Conservation (phyloP, 1,140 invertebrate species). For the Acyrthosiphon pisum region DNA sequence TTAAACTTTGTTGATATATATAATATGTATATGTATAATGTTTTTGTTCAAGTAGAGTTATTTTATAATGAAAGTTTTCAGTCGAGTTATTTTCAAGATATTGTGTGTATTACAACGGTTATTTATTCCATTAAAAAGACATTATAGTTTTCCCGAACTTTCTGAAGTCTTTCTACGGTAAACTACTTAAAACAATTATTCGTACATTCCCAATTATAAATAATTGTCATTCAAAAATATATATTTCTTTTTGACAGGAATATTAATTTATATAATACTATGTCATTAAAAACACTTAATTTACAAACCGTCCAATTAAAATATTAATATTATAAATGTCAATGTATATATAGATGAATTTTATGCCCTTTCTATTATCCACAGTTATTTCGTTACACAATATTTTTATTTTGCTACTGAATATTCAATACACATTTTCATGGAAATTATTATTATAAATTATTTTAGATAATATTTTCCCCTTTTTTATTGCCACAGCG, state of each 20-base stretch:
- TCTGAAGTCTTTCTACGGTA: neutral
- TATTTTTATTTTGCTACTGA: neutral
- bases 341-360: neutral
- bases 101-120: neutral
- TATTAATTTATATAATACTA: neutral
- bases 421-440: neutral
- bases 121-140: conserved; percentile 10
- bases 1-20: neutral
- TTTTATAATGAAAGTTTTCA: conserved; percentile 24
- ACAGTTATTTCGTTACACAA: neutral
- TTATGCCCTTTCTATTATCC: neutral
- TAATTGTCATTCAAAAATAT: conserved; percentile 16
- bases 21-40: neutral
- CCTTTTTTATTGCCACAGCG: neutral
- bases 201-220: neutral
- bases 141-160: neutral
- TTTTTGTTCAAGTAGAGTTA: neutral
- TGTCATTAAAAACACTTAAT: neutral
- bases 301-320: neutral
- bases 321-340: neutral
- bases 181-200: neutral
- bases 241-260: neutral
- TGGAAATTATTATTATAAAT: neutral
- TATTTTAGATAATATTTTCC: neutral
- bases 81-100: conserved; percentile 1